Conservation (phyloP, 30 jellyfish, hydroid and myxozoan species). For the Chrysaora quinquecirrha region DNA sequence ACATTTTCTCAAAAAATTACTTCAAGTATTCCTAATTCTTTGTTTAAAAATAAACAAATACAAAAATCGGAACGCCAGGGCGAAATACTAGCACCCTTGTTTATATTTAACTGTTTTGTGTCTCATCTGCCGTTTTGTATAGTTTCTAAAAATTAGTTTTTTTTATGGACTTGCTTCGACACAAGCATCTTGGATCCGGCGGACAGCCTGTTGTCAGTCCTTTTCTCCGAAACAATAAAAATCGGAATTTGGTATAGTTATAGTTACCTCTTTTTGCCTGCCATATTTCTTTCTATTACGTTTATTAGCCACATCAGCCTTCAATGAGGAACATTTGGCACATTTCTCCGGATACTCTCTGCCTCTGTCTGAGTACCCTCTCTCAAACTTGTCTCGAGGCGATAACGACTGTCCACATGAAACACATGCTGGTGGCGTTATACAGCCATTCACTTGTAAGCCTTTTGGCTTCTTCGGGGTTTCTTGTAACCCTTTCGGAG, state of each 20-base stretch:
- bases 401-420: conserved; percentile 71
- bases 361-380: conserved; percentile 53
- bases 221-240: too few relatives aligned
- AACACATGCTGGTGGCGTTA: conserved; percentile 48
- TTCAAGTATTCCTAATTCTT: too few relatives aligned
- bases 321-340: conserved; percentile 65
- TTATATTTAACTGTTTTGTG: too few relatives aligned
- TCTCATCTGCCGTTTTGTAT: too few relatives aligned
- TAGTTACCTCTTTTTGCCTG: conserved; percentile 46
- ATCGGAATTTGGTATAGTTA: neutral
- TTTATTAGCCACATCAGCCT: conserved; percentile 48
- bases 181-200: too few relatives aligned
- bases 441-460: conserved; percentile 37
- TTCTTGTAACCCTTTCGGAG: neutral
- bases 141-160: too few relatives aligned
- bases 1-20: too few relatives aligned
- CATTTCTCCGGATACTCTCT: conserved; percentile 44
- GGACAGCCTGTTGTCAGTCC: too few relatives aligned
- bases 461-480: conserved; percentile 30
- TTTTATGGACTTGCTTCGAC: too few relatives aligned
- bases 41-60: too few relatives aligned
- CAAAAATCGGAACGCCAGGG: too few relatives aligned
- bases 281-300: conserved; percentile 37
- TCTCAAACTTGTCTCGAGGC: conserved; percentile 49
- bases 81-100: too few relatives aligned